phyloP scores from a whole-genome alignment of 2,888 invertebrate species.

The Melieria crassipennis region DNA sequence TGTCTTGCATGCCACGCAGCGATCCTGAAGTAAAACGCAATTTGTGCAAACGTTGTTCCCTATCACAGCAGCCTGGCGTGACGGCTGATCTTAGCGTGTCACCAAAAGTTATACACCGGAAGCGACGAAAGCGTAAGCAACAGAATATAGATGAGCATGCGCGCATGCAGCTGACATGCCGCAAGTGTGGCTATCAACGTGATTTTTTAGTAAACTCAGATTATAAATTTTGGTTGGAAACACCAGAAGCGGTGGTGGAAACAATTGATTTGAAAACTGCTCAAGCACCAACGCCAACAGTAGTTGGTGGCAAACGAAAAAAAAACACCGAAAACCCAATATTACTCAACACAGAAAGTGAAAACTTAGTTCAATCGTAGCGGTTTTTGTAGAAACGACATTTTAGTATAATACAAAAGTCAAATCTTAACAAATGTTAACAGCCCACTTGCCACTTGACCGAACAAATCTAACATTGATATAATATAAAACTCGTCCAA shows the following conservation, averaged over 20 bases:
- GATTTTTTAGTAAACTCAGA: slow-evolving; percentile 53
- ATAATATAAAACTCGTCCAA: too few species aligned
- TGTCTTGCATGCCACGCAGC: slow-evolving; percentile 44
- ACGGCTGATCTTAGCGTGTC: slow-evolving; percentile 50
- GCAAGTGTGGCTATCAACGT: slow-evolving; percentile 52
- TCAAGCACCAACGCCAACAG: not conserved
- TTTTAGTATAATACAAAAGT: too few species aligned
- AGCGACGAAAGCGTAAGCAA: not conserved
- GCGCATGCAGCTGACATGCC: slow-evolving; percentile 51
- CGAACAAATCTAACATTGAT: too few species aligned
- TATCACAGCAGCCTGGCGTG: slow-evolving; percentile 55
- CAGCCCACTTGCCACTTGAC: too few species aligned
- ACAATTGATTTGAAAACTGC: slow-evolving; percentile 22
- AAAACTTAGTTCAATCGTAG: not conserved
- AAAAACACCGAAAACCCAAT: not conserved
- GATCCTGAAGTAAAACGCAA: slow-evolving; percentile 61
- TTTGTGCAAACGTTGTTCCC: slow-evolving; percentile 61
- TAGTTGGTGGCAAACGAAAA: not conserved
- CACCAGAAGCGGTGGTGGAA: slow-evolving; percentile 53
- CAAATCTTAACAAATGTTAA: too few species aligned
- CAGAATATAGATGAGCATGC: slow-evolving; percentile 39
- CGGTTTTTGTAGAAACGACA: too few species aligned
- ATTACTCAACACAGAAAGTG: not conserved
- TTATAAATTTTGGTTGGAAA: slow-evolving; percentile 62
- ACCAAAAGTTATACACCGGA: not conserved